Evolutionary conservation across 2,797 vertebrate species (phyloP).

Genomic region (Apodemus agrarius): DNA sequence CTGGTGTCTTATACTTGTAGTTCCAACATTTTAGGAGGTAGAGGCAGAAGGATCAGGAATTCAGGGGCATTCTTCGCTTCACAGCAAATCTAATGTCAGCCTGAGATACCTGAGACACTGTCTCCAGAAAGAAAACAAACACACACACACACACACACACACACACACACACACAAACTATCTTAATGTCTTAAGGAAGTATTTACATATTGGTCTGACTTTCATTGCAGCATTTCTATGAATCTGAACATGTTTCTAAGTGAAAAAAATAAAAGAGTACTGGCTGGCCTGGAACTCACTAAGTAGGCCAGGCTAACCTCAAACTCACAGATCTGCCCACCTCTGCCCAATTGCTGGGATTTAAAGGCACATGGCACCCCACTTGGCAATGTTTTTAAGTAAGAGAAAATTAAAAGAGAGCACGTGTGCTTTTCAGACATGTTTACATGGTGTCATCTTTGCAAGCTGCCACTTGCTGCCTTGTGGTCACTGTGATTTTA

Average conservation of each 20-base stretch:
- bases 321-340: neutral
- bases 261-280: neutral
- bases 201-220: fast-evolving
- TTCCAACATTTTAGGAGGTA: neutral
- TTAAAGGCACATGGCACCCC: neutral
- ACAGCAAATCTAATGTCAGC: neutral
- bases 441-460: too few relatives aligned
- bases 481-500: neutral
- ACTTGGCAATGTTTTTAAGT: neutral
- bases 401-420: neutral
- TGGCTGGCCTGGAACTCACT: neutral
- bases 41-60: neutral
- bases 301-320: neutral
- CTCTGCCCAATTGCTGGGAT: neutral
- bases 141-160: neutral
- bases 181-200: neutral
- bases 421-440: neutral
- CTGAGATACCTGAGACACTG: neutral
- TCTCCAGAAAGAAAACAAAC: neutral
- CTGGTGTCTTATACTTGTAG: neutral
- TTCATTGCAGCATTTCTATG: neutral
- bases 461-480: neutral
- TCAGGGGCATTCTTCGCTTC: neutral
- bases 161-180: neutral
- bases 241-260: neutral